These are phyloP conservation scores for Physocephala rufipes DNA, from an alignment of 2,888 invertebrate genomes.

Conservation along the genomic window DNA sequence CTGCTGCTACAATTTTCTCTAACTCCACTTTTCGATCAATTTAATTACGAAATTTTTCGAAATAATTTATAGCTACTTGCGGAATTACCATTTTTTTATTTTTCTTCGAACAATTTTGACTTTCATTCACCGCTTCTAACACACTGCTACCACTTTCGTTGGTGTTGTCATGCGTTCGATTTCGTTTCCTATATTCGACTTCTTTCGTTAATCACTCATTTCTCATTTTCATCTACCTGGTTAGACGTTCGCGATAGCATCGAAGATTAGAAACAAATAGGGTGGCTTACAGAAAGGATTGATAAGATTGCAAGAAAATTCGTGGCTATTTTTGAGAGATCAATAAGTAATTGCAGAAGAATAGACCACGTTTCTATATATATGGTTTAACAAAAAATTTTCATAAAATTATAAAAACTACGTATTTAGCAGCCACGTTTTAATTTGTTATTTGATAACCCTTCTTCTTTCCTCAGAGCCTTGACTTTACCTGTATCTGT, in stretches of 20 bases:
- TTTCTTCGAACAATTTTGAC: slow-evolving; percentile 23
- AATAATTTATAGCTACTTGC: background rate
- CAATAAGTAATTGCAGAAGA: no score
- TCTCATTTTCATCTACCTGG: slow-evolving; percentile 28
- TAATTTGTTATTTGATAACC: no score
- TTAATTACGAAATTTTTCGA: slow-evolving; percentile 29
- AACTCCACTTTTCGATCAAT: slow-evolving; percentile 20
- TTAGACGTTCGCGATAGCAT: background rate
- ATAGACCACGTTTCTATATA: no score
- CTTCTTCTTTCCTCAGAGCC: no score
- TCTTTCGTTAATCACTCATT: slow-evolving; percentile 34
- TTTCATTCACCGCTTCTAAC: slow-evolving; percentile 18
- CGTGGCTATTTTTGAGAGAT: no score
- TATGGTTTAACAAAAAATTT: no score
- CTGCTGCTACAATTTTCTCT: background rate
- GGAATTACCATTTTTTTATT: slow-evolving; percentile 17
- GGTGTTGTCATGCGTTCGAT: slow-evolving; percentile 26
- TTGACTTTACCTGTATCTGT: no score
- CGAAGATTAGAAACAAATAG: no score
- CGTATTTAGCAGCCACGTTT: no score
- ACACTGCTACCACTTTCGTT: slow-evolving; percentile 31
- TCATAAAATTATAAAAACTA: no score
- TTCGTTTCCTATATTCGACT: slow-evolving; percentile 32
- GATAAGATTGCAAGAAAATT: no score
- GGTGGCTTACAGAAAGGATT: no score